phyloP scores from a whole-genome alignment of 2,888 invertebrate species.

The Acleris literana region DNA sequence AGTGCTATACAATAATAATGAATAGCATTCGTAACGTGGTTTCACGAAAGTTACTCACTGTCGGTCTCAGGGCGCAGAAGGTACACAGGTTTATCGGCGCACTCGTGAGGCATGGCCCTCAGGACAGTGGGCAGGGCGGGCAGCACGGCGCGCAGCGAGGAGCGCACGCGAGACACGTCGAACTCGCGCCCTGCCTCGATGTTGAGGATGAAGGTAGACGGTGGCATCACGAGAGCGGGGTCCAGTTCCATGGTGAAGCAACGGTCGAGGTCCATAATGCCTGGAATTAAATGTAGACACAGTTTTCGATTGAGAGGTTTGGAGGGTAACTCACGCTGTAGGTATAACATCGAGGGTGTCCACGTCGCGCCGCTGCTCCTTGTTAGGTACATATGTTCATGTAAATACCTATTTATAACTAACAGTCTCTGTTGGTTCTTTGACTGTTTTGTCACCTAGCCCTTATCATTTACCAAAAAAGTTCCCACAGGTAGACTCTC shows the following conservation, averaged over 20 bases:
- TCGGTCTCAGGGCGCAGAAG: slow-evolving; percentile 66
- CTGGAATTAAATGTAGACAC: slow-evolving; percentile 59
- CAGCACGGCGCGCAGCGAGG: slow-evolving; percentile 86
- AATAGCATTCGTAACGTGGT: no score
- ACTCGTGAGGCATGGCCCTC: slow-evolving; percentile 75
- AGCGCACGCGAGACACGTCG: slow-evolving; percentile 88
- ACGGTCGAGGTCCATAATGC: slow-evolving; percentile 90
- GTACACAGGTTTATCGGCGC: slow-evolving; percentile 88
- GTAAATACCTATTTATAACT: no score
- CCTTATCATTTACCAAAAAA: no score
- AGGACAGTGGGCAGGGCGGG: slow-evolving; percentile 7
- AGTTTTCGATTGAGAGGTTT: no score
- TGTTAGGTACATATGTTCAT: no score
- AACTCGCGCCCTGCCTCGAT: slow-evolving; percentile 92
- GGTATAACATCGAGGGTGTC: no score
- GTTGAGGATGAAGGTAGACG: slow-evolving; percentile 74
- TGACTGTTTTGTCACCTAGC: no score
- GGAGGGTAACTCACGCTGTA: no score
- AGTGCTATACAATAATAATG: no score
- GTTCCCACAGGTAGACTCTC: no score
- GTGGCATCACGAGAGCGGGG: slow-evolving; percentile 89
- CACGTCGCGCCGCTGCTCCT: no score
- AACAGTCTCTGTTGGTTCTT: no score
- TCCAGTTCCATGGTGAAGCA: slow-evolving; percentile 97
- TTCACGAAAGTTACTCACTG: slow-evolving; percentile 75